Evolutionary conservation across 2,113 vertebrate genomes (phyloP).

Genomic region (Cavia aperea): DNA sequence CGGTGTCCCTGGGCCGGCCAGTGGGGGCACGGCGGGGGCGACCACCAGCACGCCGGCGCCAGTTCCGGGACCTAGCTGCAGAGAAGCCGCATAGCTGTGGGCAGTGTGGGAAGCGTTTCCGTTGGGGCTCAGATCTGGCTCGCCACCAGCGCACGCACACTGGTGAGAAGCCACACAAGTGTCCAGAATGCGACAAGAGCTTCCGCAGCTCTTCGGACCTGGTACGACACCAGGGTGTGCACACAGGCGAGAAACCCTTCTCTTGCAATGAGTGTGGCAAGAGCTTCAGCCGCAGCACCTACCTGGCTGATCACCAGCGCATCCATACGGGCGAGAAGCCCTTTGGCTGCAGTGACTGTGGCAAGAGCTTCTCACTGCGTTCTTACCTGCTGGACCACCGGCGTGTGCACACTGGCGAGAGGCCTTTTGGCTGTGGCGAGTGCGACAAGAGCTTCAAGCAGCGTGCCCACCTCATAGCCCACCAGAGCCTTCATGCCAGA

Average conservation of each 20-base stretch:
- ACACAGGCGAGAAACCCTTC: conserved; percentile 69
- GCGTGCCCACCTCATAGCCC: conserved; percentile 67
- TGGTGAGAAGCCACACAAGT: conserved; percentile 68
- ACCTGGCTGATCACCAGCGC: conserved; percentile 68
- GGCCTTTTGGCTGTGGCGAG: conserved; percentile 64
- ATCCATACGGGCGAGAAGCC: conserved; percentile 69
- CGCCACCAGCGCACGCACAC: conserved; percentile 70
- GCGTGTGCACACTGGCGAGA: conserved; percentile 66
- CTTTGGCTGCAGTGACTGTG: conserved; percentile 62
- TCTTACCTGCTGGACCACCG: conserved; percentile 70
- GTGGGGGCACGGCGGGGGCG: neutral
- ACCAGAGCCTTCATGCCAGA: conserved; percentile 70
- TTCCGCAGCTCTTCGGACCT: conserved; percentile 71
- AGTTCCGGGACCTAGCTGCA: conserved; percentile 22
- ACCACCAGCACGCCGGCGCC: conserved; percentile 19
- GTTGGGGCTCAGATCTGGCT: conserved; percentile 69
- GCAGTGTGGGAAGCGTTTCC: conserved; percentile 70
- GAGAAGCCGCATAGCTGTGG: conserved; percentile 65
- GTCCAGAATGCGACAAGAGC: conserved; percentile 64
- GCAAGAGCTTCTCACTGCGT: conserved; percentile 69
- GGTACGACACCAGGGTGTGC: conserved; percentile 68
- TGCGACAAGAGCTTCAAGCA: conserved; percentile 72
- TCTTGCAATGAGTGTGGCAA: conserved; percentile 64
- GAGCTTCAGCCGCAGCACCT: conserved; percentile 69
- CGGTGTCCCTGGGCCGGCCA: neutral